Conservation (phyloP, 2,113 vertebrate genomes). For the Grus americana region DNA sequence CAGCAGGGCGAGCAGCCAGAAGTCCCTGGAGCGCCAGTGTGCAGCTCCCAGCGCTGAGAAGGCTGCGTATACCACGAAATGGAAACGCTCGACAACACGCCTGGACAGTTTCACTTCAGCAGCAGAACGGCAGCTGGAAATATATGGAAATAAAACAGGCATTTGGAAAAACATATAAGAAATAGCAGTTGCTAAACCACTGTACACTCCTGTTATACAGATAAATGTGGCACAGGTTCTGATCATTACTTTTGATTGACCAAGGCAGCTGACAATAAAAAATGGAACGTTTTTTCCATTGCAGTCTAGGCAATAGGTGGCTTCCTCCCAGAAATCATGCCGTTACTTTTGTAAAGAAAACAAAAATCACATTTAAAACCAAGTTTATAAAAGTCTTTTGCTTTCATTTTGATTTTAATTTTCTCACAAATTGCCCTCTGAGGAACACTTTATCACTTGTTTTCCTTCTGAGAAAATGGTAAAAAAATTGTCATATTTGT, state of each 20-base stretch:
- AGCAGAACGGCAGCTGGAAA: conserved; percentile 47
- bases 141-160: neutral
- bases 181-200: neutral
- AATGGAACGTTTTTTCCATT: neutral
- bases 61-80: conserved; percentile 68
- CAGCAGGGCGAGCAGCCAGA: conserved; percentile 79
- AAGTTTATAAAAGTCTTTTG: neutral
- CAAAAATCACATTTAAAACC: neutral
- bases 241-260: neutral
- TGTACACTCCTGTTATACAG: neutral
- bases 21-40: conserved; percentile 72
- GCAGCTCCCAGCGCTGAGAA: conserved; percentile 79
- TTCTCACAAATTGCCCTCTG: neutral
- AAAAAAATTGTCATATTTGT: neutral
- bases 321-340: neutral
- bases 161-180: rapidly evolving
- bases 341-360: neutral
- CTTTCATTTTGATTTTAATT: neutral
- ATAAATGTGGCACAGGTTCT: neutral
- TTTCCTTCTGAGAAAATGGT: neutral
- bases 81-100: conserved; percentile 47
- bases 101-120: neutral
- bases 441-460: neutral
- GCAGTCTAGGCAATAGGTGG: neutral
- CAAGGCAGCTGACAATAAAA: neutral